phyloP scores from a whole-genome alignment of 2,888 invertebrate species.

The Metopia argyrocephala region DNA sequence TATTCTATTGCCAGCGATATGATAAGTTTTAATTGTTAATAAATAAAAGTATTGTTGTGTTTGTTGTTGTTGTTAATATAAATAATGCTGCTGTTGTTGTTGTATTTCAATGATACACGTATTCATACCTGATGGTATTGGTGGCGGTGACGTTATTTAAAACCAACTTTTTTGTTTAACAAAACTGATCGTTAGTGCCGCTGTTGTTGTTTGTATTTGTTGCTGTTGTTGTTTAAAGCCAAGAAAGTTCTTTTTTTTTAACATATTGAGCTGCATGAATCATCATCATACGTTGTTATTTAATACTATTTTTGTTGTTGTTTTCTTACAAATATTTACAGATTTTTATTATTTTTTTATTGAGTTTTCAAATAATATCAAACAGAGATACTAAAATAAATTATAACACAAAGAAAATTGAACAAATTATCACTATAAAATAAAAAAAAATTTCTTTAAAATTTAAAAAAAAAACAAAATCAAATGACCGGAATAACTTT shows the following conservation, averaged over 20 bases:
- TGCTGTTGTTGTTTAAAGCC: conserved; percentile 36
- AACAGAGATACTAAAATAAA: too few relatives aligned
- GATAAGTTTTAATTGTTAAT: conserved; percentile 22
- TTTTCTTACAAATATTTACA: conserved; percentile 12
- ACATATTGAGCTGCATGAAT: conserved; percentile 41
- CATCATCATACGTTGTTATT: conserved; percentile 26
- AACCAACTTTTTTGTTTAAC: conserved; percentile 26
- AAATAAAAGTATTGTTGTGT: conserved; percentile 14
- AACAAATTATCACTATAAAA: neutral
- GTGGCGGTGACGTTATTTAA: conserved; percentile 49
- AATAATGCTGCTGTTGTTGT: conserved; percentile 17
- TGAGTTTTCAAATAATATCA: conserved; percentile 17
- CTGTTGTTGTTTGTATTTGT: neutral
- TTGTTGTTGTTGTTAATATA: conserved; percentile 17
- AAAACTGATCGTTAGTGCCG: conserved; percentile 13
- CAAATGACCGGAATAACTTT: too few relatives aligned
- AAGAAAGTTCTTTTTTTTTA: conserved; percentile 22
- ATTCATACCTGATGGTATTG: conserved; percentile 4
- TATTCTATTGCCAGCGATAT: neutral
- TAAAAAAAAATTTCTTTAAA: conserved; percentile 2
- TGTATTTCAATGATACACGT: conserved; percentile 1
- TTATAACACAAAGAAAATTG: too few relatives aligned
- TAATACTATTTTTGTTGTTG: conserved; percentile 31
- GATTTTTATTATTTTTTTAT: conserved; percentile 7
- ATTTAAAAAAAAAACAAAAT: neutral